Percentiles rank a stretch among this genome's conserved stretches.
phyloP scores from a whole-genome alignment of 2,797 vertebrate genomes.

The Trichosurus vulpecula region DNA sequence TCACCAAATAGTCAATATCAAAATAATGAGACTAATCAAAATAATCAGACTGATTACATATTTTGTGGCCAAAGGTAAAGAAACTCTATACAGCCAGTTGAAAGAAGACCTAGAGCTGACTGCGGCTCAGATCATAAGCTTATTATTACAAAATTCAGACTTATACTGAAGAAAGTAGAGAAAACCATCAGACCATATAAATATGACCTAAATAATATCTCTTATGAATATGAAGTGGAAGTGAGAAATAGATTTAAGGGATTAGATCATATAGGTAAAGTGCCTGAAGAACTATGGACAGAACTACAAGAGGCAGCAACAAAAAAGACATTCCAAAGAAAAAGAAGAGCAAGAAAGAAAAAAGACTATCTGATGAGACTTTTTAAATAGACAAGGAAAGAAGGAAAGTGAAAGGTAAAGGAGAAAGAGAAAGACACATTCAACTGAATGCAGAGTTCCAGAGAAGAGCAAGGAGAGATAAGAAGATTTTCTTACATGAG shows the following conservation, averaged over 20 bases:
- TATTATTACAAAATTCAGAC: background rate
- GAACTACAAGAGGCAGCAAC: background rate
- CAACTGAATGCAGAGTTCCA: background rate
- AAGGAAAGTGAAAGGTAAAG: background rate
- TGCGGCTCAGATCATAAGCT: background rate
- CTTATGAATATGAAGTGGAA: background rate
- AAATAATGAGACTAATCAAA: too few species aligned
- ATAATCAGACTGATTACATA: background rate
- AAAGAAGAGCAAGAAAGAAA: background rate
- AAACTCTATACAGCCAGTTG: background rate
- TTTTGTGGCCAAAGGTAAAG: background rate
- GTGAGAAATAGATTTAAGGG: background rate
- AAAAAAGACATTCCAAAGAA: background rate
- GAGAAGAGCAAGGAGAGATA: background rate
- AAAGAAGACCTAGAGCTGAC: background rate
- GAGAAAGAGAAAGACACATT: background rate
- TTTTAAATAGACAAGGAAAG: background rate
- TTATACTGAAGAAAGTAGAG: background rate
- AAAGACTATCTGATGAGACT: background rate
- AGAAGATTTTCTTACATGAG: background rate
- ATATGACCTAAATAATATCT: background rate
- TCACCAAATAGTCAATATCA: background rate
- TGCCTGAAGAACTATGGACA: background rate
- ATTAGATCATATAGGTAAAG: background rate
- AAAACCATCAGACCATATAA: background rate